Percentiles rank a stretch among this genome's conserved stretches.
These are phyloP conservation scores for Amphiprion clarkii DNA, from an alignment of 2,797 vertebrate genomes.

Conservation along the genomic window DNA sequence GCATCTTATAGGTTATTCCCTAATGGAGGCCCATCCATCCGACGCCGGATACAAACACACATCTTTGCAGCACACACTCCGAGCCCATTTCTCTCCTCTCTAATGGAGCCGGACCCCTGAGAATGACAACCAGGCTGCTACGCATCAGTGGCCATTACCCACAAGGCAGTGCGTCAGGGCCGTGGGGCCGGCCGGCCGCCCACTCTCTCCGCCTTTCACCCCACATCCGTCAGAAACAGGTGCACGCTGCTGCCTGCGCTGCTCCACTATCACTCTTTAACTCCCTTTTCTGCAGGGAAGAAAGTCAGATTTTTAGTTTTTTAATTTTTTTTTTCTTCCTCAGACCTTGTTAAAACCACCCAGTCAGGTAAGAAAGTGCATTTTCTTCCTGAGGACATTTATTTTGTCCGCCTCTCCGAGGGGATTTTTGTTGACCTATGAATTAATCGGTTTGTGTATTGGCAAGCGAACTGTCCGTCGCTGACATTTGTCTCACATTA, in stretches of 20 bases:
- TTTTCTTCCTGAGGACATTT: constrained; percentile 34
- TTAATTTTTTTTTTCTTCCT: constrained; percentile 7
- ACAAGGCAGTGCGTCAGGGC: constrained; percentile 72
- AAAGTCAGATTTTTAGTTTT: constrained; percentile 20
- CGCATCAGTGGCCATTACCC: constrained; percentile 76
- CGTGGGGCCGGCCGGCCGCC: constrained; percentile 47
- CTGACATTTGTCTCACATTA: constrained; percentile 46
- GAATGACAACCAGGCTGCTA: constrained; percentile 75
- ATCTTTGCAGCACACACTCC: constrained; percentile 30
- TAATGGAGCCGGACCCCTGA: constrained; percentile 74
- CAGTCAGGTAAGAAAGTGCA: constrained; percentile 35
- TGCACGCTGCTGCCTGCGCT: constrained; percentile 34
- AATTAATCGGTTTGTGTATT: constrained; percentile 35
- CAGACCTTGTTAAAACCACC: constrained; percentile 28
- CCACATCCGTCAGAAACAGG: constrained; percentile 74
- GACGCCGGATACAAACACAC: constrained; percentile 27
- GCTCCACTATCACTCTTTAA: constrained; percentile 17
- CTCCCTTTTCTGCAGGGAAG: constrained; percentile 33
- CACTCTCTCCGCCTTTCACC: constrained; percentile 73
- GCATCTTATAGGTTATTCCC: constrained; percentile 37
- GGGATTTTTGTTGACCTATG: constrained; percentile 40
- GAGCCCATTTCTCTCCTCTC: constrained; percentile 57
- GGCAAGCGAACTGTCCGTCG: constrained; percentile 18
- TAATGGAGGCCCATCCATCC: constrained; percentile 56
- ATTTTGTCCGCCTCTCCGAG: not conserved